A percentile compares a stretch with the other conserved stretches of the same genome.
Conservation (phyloP, 1,140 invertebrate species). For the Colletes latitarsis region DNA sequence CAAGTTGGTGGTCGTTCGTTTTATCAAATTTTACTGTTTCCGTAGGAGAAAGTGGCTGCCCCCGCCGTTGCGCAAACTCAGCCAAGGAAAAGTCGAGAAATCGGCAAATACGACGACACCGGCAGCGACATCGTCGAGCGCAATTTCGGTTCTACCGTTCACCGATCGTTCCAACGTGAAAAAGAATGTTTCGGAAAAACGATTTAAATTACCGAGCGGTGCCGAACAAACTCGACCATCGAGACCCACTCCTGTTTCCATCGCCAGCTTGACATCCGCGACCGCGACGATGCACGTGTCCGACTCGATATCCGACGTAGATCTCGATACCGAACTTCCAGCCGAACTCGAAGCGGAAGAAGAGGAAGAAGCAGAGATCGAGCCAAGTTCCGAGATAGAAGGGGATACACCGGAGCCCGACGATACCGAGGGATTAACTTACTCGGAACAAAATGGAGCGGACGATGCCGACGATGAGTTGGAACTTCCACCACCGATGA, state of each 20-base stretch:
- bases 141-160: slow-evolving; percentile 54
- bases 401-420: slow-evolving; percentile 70
- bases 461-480: slow-evolving; percentile 90
- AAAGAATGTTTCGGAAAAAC: slow-evolving; percentile 90
- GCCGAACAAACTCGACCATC: slow-evolving; percentile 55
- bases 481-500: slow-evolving; percentile 97
- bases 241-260: slow-evolving; percentile 66
- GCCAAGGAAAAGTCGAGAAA: slow-evolving; percentile 94
- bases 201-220: slow-evolving; percentile 85
- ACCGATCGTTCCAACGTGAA: slow-evolving; percentile 79
- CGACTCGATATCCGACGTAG: neutral
- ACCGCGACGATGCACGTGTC: slow-evolving; percentile 28
- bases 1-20: neutral
- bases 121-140: slow-evolving; percentile 78
- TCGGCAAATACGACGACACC: slow-evolving; percentile 75
- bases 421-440: slow-evolving; percentile 71
- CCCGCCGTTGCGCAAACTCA: slow-evolving; percentile 92
- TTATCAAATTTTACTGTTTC: slow-evolving; percentile 20
- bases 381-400: slow-evolving; percentile 56
- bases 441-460: slow-evolving; percentile 83
- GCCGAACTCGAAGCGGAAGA: slow-evolving; percentile 59
- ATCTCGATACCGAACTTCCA: slow-evolving; percentile 8
- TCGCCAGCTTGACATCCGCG: slow-evolving; percentile 7
- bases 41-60: slow-evolving; percentile 94
- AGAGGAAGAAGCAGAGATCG: slow-evolving; percentile 62